Conservation (phyloP, 2,113 vertebrate genomes). For the Junco hyemalis region DNA sequence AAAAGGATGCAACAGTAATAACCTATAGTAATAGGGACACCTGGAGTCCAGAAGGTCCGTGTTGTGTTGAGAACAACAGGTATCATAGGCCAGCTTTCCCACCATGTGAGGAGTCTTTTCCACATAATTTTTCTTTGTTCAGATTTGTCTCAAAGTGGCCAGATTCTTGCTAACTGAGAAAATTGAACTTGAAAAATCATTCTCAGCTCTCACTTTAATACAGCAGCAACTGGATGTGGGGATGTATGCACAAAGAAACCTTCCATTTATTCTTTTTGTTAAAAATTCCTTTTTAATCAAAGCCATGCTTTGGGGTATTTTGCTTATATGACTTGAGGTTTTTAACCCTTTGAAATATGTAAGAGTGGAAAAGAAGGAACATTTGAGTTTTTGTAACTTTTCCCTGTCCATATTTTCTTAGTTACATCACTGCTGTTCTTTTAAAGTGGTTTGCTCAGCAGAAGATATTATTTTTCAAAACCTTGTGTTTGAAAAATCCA, state of each 20-base stretch:
- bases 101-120: neutral
- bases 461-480: neutral
- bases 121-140: neutral
- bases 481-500: neutral
- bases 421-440: neutral
- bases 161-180: neutral
- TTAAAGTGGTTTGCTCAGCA: conserved; percentile 25
- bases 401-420: conserved; percentile 12
- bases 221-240: neutral
- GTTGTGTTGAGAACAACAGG: neutral
- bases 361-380: neutral
- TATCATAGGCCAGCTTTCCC: neutral
- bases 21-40: neutral
- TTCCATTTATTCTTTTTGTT: neutral
- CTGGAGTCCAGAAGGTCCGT: neutral
- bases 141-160: neutral
- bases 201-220: neutral
- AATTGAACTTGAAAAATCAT: neutral
- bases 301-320: conserved; percentile 14
- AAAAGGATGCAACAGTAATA: neutral
- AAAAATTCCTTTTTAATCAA: neutral
- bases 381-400: neutral
- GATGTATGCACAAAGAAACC: neutral
- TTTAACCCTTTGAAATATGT: conserved; percentile 31
- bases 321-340: neutral